Evolutionary conservation across 2,113 vertebrate genomes (phyloP).

Genomic region (Triplophysa dalaica): DNA sequence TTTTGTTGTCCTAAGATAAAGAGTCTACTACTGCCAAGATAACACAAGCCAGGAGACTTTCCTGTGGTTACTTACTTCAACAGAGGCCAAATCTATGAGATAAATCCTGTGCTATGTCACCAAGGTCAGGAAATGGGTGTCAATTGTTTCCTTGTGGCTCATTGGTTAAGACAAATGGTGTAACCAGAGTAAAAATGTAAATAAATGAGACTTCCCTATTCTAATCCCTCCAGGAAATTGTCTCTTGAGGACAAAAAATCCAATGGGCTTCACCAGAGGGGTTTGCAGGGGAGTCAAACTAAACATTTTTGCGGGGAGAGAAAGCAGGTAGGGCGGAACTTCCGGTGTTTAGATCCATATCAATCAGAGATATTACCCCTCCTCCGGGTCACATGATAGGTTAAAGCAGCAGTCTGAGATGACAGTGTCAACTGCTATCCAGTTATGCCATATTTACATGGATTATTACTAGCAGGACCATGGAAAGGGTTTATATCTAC

Average conservation of each 20-base stretch:
- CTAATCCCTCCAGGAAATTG: slow-evolving; percentile 55
- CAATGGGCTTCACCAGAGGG: slow-evolving; percentile 20
- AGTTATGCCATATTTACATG: too few relatives aligned
- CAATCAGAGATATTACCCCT: neutral
- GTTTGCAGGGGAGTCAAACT: slow-evolving; percentile 58
- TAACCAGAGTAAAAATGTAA: slow-evolving; percentile 45
- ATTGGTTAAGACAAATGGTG: slow-evolving; percentile 31
- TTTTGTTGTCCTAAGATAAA: neutral
- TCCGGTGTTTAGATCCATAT: slow-evolving; percentile 44
- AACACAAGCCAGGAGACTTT: neutral
- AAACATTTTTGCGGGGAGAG: slow-evolving; percentile 61
- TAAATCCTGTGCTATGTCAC: slow-evolving; percentile 40
- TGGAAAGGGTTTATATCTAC: neutral
- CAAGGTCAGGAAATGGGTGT: slow-evolving; percentile 54
- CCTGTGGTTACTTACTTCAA: neutral
- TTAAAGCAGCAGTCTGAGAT: too few relatives aligned
- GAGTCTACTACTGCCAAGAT: neutral
- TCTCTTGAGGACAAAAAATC: slow-evolving; percentile 4
- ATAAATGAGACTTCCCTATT: slow-evolving; percentile 56
- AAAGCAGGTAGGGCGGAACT: slow-evolving; percentile 48
- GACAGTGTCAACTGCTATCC: too few relatives aligned
- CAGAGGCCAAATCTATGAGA: slow-evolving; percentile 7
- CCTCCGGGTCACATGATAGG: neutral
- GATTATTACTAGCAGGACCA: slow-evolving; percentile 17
- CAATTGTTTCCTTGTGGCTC: slow-evolving; percentile 53